These are phyloP conservation scores for Vulpes ferrilata DNA, from an alignment of 2,113 vertebrate species.

Conservation along the genomic window DNA sequence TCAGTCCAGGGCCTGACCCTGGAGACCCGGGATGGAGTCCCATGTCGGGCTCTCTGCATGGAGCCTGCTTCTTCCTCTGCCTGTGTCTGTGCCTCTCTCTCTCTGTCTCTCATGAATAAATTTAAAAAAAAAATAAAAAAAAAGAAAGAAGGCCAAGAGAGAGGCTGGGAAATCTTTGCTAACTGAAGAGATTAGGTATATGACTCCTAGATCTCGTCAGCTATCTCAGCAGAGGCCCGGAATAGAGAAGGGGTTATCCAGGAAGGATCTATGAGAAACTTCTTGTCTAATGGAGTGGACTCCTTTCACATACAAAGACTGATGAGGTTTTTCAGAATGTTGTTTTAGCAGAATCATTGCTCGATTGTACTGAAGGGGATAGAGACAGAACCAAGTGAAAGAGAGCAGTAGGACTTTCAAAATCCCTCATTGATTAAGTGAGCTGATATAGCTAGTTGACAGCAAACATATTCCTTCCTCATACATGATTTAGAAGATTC, in stretches of 20 bases:
- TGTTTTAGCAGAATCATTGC: not conserved
- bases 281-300: not conserved
- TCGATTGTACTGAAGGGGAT: not conserved
- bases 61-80: too few species aligned
- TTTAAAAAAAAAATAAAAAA: too few species aligned
- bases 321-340: not conserved
- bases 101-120: too few species aligned
- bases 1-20: too few species aligned
- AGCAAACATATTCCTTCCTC: not conserved
- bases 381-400: not conserved
- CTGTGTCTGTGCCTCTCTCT: too few species aligned
- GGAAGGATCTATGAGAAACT: not conserved
- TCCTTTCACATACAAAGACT: not conserved
- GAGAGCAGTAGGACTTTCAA: not conserved
- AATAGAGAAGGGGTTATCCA: not conserved
- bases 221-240: not conserved
- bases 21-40: too few species aligned
- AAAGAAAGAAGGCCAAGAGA: not conserved
- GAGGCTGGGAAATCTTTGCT: not conserved
- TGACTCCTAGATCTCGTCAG: not conserved
- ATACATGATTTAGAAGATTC: not conserved
- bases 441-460: not conserved
- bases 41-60: too few species aligned
- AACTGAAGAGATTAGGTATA: not conserved
- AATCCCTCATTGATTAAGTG: not conserved